phyloP scores from a whole-genome alignment of 2,797 vertebrate species.

The Phataginus tricuspis region DNA sequence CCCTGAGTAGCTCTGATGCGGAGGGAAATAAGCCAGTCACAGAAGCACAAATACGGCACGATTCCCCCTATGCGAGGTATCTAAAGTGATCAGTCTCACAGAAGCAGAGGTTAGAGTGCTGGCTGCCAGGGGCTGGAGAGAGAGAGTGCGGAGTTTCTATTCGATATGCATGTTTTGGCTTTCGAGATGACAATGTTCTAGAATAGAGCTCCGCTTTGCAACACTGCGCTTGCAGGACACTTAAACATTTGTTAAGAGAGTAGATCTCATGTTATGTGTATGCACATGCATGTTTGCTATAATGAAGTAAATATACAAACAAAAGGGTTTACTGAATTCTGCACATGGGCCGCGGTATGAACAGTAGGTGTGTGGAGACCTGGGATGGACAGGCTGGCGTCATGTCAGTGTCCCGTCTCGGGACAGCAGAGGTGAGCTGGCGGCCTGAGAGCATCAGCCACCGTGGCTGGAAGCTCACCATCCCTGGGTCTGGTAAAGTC shows the following conservation, averaged over 20 bases:
- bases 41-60: not conserved
- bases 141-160: not conserved
- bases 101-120: not conserved
- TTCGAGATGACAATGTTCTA: no score
- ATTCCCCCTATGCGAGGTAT: not conserved
- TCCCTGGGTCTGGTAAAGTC: not conserved
- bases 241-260: not conserved
- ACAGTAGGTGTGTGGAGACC: not conserved
- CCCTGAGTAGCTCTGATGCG: no score
- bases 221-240: accelerated
- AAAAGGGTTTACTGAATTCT: not conserved
- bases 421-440: accelerated
- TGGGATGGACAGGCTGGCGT: not conserved
- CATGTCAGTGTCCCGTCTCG: accelerated
- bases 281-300: not conserved
- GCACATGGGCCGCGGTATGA: not conserved
- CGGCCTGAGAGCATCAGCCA: no score
- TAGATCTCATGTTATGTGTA: accelerated
- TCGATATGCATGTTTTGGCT: accelerated
- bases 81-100: no score
- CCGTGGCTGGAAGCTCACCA: not conserved
- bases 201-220: not conserved
- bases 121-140: accelerated
- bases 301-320: not conserved
- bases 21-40: not conserved